Evolutionary conservation across 2,797 vertebrate genomes (phyloP).

Genomic region (Phyllotis vaccarum): DNA sequence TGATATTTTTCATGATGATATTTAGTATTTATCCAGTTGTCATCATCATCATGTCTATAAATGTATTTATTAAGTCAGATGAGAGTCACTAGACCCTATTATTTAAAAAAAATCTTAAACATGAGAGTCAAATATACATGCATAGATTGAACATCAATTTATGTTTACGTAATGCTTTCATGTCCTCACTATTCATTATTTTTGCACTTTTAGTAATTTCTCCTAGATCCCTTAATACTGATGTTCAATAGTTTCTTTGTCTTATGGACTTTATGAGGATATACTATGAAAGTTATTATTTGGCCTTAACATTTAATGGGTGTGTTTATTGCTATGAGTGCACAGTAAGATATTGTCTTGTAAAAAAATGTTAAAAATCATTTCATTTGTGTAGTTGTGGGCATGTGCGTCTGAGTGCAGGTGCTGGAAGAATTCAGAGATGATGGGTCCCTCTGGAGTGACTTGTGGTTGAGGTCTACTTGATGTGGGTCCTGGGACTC

Average conservation of each 20-base stretch:
- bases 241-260: neutral
- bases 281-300: neutral
- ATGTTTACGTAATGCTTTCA: neutral
- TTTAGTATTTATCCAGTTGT: neutral
- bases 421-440: too few species aligned
- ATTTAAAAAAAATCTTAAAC: slow-evolving; percentile 1
- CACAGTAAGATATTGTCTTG: neutral
- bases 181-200: neutral
- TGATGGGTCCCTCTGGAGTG: neutral
- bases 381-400: neutral
- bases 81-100: neutral
- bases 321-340: neutral
- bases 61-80: slow-evolving; percentile 22
- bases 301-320: slow-evolving; percentile 12
- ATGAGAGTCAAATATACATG: neutral
- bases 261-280: neutral
- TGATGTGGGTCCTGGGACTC: neutral
- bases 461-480: neutral
- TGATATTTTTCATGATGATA: neutral
- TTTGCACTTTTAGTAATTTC: neutral
- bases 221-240: neutral
- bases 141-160: neutral
- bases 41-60: slow-evolving; percentile 9
- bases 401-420: neutral
- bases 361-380: too few species aligned